Evolutionary conservation across 2,888 invertebrate genomes (phyloP), one percentile per base, ranked within the genome.

Genomic region (Agelastica alni): DNA sequence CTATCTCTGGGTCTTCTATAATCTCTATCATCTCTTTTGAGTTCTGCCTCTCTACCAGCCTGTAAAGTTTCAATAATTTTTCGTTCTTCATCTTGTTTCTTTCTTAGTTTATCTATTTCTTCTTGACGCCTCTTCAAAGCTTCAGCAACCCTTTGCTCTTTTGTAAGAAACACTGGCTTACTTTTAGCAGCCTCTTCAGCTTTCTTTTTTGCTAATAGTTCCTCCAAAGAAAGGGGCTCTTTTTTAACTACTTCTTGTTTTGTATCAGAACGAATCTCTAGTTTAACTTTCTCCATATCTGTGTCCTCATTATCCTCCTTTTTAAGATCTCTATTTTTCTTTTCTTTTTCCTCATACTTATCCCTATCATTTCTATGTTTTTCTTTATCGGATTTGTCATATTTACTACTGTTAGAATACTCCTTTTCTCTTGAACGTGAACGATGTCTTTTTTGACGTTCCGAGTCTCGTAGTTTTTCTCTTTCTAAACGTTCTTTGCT

Each of bases 101-200:
- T 89, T 61, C 88, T 83, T 63, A 93, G 82, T 10, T 85, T 87
- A 28, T 91, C 92, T 0, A 95, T 90, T 78, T 96, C 91, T 72
- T 93, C 91, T 70, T 94, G 91, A 1, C 99, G 83, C 44, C 91
- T 84, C 70, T 91, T 88, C 10, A 99, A 69, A 0, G 99, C 99
- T 69, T 95, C 85, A 0, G 87, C 89, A 0, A 89, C 93, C 67
- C 99, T 83, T 75, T 99, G 94, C 75, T 96, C 96, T 80, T 97
- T 98, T 0, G 95, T 93, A 28, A 99, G 79, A 74, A 99, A 99
- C 20, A 96, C 94, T 0, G 99, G 99, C 76, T 97, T 98, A 66
- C 95, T 93, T 45, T 92, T 84, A 1, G 93, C 95, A 69, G 91
- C 92, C 75, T 97, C 96, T 72, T 96, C 96, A 0, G 93, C 93